phyloP scores from a whole-genome alignment of 2,888 invertebrate species.

The Pediacus dermestoides region DNA sequence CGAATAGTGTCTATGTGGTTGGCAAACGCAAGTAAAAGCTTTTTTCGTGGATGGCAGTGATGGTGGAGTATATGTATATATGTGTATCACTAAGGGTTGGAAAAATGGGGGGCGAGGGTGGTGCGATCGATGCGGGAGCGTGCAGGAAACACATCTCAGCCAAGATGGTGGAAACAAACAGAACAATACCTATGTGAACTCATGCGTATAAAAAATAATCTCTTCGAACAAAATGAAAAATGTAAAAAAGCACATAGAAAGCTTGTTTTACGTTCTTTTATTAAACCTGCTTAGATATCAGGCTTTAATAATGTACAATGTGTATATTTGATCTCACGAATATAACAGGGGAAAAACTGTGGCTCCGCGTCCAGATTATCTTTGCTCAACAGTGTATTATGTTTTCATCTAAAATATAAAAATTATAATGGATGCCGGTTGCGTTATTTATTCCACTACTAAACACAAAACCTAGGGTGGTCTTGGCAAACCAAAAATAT shows the following conservation, averaged over 20 bases:
- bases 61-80: slow-evolving; percentile 2
- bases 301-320: slow-evolving; percentile 5
- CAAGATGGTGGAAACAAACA: slow-evolving; percentile 48
- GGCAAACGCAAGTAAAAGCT: too few relatives aligned
- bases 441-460: too few relatives aligned
- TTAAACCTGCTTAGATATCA: slow-evolving; percentile 5
- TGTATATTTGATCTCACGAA: slow-evolving; percentile 3
- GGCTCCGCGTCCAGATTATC: too few relatives aligned
- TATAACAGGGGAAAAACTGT: too few relatives aligned
- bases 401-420: too few relatives aligned
- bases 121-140: slow-evolving; percentile 42
- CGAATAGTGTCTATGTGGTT: too few relatives aligned
- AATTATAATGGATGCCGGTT: too few relatives aligned
- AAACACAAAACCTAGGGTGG: too few relatives aligned
- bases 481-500: too few relatives aligned
- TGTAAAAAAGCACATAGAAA: slow-evolving; percentile 7
- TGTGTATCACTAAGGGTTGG: too few relatives aligned
- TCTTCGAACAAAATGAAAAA: slow-evolving; percentile 20
- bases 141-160: slow-evolving; percentile 43
- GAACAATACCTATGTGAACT: slow-evolving; percentile 47
- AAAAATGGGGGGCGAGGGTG: slow-evolving; percentile 25
- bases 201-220: slow-evolving; percentile 45
- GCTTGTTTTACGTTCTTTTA: slow-evolving; percentile 1
- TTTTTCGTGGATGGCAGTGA: too few relatives aligned
- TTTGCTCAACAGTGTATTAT: too few relatives aligned